Percentiles rank a stretch among this genome's conserved stretches.
Evolutionary conservation across 2,113 vertebrate species (phyloP).

Genomic region (Platichthys stellatus): DNA sequence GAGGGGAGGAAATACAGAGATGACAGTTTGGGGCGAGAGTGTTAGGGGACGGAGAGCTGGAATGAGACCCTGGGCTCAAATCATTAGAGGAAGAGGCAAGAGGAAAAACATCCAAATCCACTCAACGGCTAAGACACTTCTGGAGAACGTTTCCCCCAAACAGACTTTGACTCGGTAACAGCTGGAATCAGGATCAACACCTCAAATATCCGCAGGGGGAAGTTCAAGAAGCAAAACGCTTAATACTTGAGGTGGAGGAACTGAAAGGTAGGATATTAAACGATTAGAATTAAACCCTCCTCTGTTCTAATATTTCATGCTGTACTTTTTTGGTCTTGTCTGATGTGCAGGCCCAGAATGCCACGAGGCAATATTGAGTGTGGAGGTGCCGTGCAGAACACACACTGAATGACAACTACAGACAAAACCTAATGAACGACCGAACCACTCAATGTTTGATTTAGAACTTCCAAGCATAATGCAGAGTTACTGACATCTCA

Average conservation of each 20-base stretch:
- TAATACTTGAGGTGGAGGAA: conserved; percentile 15
- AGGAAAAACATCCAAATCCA: conserved; percentile 69
- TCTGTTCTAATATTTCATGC: conserved; percentile 12
- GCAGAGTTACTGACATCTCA: not conserved
- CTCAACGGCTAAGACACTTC: conserved; percentile 54
- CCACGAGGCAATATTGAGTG: conserved; percentile 23
- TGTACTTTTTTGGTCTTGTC: conserved; percentile 29
- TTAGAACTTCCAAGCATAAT: not conserved
- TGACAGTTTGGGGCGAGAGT: conserved; percentile 57
- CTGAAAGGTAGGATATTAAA: conserved; percentile 23
- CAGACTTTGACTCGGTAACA: conserved; percentile 63
- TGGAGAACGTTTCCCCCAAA: conserved; percentile 45
- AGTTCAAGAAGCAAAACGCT: conserved; percentile 45
- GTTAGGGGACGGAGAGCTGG: conserved; percentile 45
- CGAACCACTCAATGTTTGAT: not conserved
- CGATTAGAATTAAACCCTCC: conserved; percentile 24
- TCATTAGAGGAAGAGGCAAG: conserved; percentile 48
- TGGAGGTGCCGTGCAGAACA: not conserved
- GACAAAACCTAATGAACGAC: not conserved
- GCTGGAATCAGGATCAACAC: conserved; percentile 56
- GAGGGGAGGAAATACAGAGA: conserved; percentile 12
- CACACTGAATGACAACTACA: not conserved
- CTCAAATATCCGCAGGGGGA: conserved; percentile 39
- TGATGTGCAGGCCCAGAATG: conserved; percentile 17
- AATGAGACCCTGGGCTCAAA: conserved; percentile 64